Conservation (phyloP, 2,888 invertebrate species). For the Linyphia triangularis region DNA sequence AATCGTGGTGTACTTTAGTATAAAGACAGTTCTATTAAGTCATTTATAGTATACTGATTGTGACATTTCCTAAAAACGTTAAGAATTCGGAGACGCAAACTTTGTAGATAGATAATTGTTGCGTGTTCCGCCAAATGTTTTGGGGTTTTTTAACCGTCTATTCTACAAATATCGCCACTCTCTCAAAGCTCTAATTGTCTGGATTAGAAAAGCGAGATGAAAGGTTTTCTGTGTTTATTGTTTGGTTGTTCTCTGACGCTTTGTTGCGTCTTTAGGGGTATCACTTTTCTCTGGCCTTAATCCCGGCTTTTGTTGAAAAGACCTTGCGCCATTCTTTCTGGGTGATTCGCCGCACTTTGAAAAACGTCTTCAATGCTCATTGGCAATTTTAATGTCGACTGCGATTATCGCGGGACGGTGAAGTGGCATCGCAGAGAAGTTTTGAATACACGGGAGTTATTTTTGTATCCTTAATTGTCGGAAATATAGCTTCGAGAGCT, state of each 20-base stretch:
- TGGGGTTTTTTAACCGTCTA: slow-evolving; percentile 6
- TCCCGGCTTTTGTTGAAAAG: slow-evolving; percentile 73
- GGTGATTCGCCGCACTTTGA: not conserved
- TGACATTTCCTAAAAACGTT: no score
- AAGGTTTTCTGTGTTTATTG: slow-evolving; percentile 29
- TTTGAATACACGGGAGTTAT: not conserved
- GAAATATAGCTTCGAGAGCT: no score
- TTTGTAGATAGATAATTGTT: not conserved
- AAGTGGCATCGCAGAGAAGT: not conserved
- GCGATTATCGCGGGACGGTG: not conserved
- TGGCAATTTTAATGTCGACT: not conserved
- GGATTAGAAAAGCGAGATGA: slow-evolving; percentile 10
- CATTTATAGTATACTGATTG: no score
- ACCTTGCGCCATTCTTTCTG: slow-evolving; percentile 40
- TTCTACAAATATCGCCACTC: slow-evolving; percentile 12
- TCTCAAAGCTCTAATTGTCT: slow-evolving; percentile 35
- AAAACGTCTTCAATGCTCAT: not conserved
- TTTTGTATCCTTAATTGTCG: not conserved
- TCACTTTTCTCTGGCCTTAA: slow-evolving; percentile 71
- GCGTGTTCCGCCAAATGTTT: not conserved
- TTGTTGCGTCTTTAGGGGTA: slow-evolving; percentile 35
- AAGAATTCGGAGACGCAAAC: no score
- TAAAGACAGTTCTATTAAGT: no score
- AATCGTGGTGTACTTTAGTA: no score
- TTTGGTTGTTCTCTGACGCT: slow-evolving; percentile 14